Conservation (phyloP, 2,888 invertebrate genomes). For the Saturnia japonica region DNA sequence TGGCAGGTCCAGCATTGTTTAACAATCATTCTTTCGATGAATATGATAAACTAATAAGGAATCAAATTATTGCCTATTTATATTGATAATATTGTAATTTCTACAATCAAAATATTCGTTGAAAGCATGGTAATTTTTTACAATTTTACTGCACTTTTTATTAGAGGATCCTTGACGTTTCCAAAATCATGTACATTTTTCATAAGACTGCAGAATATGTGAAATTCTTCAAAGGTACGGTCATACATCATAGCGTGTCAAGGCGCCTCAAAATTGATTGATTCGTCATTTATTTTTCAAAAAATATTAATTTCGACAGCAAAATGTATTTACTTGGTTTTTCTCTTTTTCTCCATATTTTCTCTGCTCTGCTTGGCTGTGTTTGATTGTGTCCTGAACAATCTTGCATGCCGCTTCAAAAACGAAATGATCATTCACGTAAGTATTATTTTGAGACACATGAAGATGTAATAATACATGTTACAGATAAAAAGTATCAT, state of each 20-base stretch:
- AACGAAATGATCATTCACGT: slow-evolving; percentile 87
- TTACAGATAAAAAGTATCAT: slow-evolving; percentile 34
- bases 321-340: slow-evolving; percentile 87
- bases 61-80: neutral
- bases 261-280: slow-evolving; percentile 75
- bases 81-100: neutral
- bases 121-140: slow-evolving; percentile 66
- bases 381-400: slow-evolving; percentile 91
- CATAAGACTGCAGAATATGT: slow-evolving; percentile 9
- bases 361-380: slow-evolving; percentile 93
- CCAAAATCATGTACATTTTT: slow-evolving; percentile 23
- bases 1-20: slow-evolving; percentile 74
- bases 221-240: slow-evolving; percentile 17
- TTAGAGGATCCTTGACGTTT: slow-evolving; percentile 70
- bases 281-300: slow-evolving; percentile 78
- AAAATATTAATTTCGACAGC: slow-evolving; percentile 78
- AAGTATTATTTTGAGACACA: slow-evolving; percentile 86
- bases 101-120: slow-evolving; percentile 42
- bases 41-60: slow-evolving; percentile 26
- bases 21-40: slow-evolving; percentile 60
- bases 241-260: slow-evolving; percentile 48
- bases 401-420: slow-evolving; percentile 89
- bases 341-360: slow-evolving; percentile 89
- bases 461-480: slow-evolving; percentile 57
- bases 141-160: slow-evolving; percentile 79